phyloP scores from a whole-genome alignment of 2,113 vertebrate species.

The Zosterops borbonicus region DNA sequence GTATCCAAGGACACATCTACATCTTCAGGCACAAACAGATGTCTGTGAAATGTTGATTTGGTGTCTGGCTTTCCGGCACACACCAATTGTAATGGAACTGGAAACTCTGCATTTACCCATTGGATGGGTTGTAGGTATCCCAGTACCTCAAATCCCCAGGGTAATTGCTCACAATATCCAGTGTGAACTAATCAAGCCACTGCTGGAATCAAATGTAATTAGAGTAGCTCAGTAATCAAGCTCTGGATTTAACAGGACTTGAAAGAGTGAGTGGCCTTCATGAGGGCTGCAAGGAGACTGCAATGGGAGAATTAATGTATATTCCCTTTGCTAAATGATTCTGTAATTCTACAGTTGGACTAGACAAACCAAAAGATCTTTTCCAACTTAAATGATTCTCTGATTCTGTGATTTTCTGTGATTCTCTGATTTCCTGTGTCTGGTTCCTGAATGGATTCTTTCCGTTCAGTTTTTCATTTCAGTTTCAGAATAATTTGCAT shows the following conservation, averaged over 20 bases:
- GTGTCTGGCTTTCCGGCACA: background rate
- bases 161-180: background rate
- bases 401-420: background rate
- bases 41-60: background rate
- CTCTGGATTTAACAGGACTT: background rate
- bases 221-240: background rate
- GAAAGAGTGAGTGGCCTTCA: background rate
- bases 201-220: background rate
- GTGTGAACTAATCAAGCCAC: background rate
- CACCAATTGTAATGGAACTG: background rate
- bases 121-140: background rate
- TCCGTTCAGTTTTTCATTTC: background rate
- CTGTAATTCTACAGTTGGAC: background rate
- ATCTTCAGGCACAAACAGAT: background rate
- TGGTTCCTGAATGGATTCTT: background rate
- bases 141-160: background rate
- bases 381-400: background rate
- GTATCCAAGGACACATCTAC: background rate
- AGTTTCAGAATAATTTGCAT: background rate
- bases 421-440: background rate
- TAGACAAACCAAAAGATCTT: background rate
- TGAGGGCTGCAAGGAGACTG: background rate
- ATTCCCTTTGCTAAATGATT: background rate
- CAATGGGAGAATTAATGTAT: background rate
- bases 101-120: background rate